phyloP scores from a whole-genome alignment of 92 coral and sea anemone genomes.

The Epizoanthus ramosus region DNA sequence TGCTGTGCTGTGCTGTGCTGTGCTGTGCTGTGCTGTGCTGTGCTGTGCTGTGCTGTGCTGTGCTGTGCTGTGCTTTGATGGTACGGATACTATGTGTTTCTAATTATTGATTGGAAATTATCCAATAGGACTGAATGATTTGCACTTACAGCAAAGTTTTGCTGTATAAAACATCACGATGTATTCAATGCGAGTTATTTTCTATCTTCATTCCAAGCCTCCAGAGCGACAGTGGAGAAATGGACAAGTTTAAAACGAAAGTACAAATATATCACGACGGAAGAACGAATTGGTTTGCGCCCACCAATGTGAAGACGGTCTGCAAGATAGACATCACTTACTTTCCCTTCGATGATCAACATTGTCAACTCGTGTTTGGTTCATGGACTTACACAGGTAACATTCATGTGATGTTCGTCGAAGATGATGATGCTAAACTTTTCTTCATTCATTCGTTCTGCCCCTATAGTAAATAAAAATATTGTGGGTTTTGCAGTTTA shows the following conservation, averaged over 20 bases:
- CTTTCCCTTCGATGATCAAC: constrained; percentile 93
- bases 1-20: too few relatives aligned
- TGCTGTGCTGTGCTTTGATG: too few relatives aligned
- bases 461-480: too few relatives aligned
- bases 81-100: too few relatives aligned
- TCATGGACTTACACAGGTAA: constrained; percentile 89
- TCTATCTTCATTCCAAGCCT: constrained; percentile 45
- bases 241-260: constrained; percentile 93
- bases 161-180: not conserved
- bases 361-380: constrained; percentile 83
- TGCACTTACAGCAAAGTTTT: not conserved
- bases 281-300: constrained; percentile 87
- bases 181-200: not conserved
- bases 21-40: too few relatives aligned
- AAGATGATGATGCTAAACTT: too few relatives aligned
- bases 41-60: too few relatives aligned
- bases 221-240: constrained; percentile 94
- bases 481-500: too few relatives aligned
- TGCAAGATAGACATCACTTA: constrained; percentile 93
- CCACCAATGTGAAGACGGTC: constrained; percentile 85
- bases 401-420: not conserved
- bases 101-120: too few relatives aligned
- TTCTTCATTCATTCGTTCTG: too few relatives aligned
- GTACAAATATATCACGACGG: constrained; percentile 77
- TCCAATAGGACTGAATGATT: too few relatives aligned